A percentile compares a stretch with the other conserved stretches of the same genome.
phyloP scores from a whole-genome alignment of 2,113 vertebrate species.

The Cottus gobio region DNA sequence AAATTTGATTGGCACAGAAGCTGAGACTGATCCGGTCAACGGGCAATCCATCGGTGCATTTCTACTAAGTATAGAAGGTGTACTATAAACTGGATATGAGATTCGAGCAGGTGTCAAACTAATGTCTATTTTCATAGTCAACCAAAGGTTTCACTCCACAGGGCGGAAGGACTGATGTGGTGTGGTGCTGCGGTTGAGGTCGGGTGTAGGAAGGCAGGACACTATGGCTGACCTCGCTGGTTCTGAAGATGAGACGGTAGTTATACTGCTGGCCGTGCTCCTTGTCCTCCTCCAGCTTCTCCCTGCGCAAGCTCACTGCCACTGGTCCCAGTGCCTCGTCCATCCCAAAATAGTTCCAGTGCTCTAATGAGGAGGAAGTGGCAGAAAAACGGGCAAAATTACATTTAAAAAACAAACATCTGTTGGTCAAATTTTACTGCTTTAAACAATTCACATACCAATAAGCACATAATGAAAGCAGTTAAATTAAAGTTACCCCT shows the following conservation, averaged over 20 bases:
- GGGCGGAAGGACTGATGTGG: neutral
- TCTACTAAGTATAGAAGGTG: neutral
- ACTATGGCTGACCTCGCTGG: constrained; percentile 90
- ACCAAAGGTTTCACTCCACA: constrained; percentile 12
- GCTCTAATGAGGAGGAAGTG: constrained; percentile 80
- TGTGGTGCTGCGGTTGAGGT: constrained; percentile 5
- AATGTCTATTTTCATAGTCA: neutral
- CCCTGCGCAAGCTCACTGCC: constrained; percentile 93
- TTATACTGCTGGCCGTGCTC: constrained; percentile 94
- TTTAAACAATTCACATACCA: constrained; percentile 2
- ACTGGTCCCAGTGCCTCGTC: constrained; percentile 94
- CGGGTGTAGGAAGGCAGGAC: neutral
- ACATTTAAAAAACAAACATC: neutral
- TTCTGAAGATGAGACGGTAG: constrained; percentile 95
- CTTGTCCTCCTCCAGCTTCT: constrained; percentile 95
- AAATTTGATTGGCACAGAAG: neutral
- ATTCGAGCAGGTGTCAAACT: neutral
- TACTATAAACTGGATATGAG: neutral
- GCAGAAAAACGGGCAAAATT: neutral
- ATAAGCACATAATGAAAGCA: constrained; percentile 4
- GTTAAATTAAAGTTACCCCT: constrained; percentile 84
- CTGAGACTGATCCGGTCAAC: neutral
- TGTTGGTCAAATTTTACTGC: neutral
- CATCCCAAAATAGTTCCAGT: constrained; percentile 97
- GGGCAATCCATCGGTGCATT: neutral